Conservation (phyloP, 2,113 vertebrate genomes). For the Axis porcinus region DNA sequence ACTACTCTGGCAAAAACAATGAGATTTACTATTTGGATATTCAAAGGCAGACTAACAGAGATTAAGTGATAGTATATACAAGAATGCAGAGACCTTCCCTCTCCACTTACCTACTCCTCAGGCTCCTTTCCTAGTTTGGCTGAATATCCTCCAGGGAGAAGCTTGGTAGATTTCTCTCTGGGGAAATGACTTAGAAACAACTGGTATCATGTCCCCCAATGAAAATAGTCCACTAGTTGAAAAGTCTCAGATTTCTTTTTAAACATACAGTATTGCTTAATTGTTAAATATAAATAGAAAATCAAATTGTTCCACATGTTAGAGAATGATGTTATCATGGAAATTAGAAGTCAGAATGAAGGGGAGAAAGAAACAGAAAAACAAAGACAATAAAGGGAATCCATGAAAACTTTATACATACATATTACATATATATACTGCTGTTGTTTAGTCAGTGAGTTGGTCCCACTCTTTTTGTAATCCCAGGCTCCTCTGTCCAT, state of each 20-base stretch:
- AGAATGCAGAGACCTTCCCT: background rate
- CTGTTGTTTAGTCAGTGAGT: background rate
- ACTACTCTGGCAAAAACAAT: background rate
- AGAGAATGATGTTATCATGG: background rate
- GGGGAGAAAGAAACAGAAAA: background rate
- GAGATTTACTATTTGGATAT: background rate
- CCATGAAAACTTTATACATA: background rate
- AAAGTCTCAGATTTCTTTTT: background rate
- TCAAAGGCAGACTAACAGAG: background rate
- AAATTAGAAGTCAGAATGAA: background rate
- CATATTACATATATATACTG: background rate
- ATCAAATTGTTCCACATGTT: background rate
- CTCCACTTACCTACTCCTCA: background rate
- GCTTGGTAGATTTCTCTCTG: background rate
- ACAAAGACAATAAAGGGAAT: background rate
- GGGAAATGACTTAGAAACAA: background rate
- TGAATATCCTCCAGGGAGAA: background rate
- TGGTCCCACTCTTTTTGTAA: background rate
- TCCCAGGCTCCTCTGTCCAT: background rate
- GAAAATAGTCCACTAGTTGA: background rate
- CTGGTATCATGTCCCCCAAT: background rate
- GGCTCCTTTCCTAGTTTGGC: background rate
- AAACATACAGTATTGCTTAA: background rate
- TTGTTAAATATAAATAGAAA: background rate
- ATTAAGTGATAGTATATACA: background rate